These are phyloP conservation scores for Agrochola lota DNA, from an alignment of 2,888 invertebrate genomes.

Conservation along the genomic window DNA sequence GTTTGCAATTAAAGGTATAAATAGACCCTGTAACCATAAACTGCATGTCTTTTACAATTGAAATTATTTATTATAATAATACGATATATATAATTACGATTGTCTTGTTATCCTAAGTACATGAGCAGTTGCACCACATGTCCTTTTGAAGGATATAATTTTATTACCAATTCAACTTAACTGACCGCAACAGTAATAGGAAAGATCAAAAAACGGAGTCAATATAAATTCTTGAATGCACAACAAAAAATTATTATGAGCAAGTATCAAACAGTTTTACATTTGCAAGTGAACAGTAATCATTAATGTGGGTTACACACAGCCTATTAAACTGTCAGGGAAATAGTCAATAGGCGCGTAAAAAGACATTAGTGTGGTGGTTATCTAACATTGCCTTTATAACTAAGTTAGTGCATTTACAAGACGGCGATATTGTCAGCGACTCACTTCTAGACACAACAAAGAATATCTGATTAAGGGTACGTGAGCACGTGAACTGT, in stretches of 20 bases:
- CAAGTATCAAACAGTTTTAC: conserved; percentile 59
- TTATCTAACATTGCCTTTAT: conserved; percentile 67
- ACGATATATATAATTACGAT: no score
- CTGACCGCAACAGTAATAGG: conserved; percentile 47
- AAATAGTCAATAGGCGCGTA: conserved; percentile 67
- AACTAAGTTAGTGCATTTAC: conserved; percentile 65
- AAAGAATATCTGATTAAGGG: conserved; percentile 78
- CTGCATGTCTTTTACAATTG: conserved; percentile 23
- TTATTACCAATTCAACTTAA: conserved; percentile 45
- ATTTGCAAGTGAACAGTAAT: conserved; percentile 65
- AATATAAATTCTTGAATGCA: conserved; percentile 64
- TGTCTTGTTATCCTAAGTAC: conserved; percentile 26
- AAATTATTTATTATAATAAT: conserved; percentile 27
- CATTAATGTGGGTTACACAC: conserved; percentile 64
- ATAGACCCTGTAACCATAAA: conserved; percentile 22
- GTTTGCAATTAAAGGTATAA: conserved; percentile 30
- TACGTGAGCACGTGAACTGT: conserved; percentile 76
- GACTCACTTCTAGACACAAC: conserved; percentile 69
- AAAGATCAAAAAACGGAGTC: conserved; percentile 58
- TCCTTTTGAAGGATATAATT: conserved; percentile 46
- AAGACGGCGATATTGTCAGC: conserved; percentile 56
- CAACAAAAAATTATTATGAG: conserved; percentile 43
- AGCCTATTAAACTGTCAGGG: conserved; percentile 72
- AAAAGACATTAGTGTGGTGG: conserved; percentile 67
- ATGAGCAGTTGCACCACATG: conserved; percentile 36